Evolutionary conservation across 1,140 invertebrate genomes (phyloP).

Genomic region (Cotesia glomerata): DNA sequence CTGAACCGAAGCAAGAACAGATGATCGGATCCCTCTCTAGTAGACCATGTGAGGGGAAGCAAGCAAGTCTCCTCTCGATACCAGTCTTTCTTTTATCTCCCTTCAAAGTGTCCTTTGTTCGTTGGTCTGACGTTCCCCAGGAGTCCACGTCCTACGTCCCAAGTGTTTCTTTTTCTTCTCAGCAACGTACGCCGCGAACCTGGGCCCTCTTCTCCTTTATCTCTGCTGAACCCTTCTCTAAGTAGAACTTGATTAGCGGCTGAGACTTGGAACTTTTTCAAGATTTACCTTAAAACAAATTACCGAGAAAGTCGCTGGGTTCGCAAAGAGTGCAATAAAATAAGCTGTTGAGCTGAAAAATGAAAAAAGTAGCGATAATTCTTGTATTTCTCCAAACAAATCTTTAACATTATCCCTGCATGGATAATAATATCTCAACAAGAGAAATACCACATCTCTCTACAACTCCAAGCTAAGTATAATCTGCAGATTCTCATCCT

Average conservation of each 20-base stretch:
- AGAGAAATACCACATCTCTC: neutral
- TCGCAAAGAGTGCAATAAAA: neutral
- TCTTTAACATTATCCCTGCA: neutral
- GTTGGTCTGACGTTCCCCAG: conserved; percentile 44
- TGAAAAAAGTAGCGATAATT: too few relatives aligned
- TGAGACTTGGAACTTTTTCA: too few relatives aligned
- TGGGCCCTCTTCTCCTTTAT: neutral
- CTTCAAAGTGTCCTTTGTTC: conserved; percentile 55
- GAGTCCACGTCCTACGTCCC: conserved; percentile 46
- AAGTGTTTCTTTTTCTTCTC: conserved; percentile 33
- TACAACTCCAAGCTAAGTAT: neutral
- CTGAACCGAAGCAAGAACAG: conserved; percentile 43
- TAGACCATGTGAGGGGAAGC: conserved; percentile 33
- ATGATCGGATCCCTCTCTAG: conserved; percentile 39
- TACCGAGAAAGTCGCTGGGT: neutral
- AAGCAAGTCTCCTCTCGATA: neutral
- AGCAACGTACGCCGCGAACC: conserved; percentile 24
- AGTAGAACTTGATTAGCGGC: too few relatives aligned
- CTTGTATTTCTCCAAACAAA: neutral
- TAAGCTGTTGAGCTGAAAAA: neutral
- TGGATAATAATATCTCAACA: conserved; percentile 6
- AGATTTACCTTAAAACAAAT: too few relatives aligned
- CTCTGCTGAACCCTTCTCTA: too few relatives aligned
- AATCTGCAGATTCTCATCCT: conserved; percentile 24
- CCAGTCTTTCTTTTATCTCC: conserved; percentile 37